These are phyloP conservation scores for Xiphias gladius DNA, from an alignment of 2,113 vertebrate species.

Conservation along the genomic window DNA sequence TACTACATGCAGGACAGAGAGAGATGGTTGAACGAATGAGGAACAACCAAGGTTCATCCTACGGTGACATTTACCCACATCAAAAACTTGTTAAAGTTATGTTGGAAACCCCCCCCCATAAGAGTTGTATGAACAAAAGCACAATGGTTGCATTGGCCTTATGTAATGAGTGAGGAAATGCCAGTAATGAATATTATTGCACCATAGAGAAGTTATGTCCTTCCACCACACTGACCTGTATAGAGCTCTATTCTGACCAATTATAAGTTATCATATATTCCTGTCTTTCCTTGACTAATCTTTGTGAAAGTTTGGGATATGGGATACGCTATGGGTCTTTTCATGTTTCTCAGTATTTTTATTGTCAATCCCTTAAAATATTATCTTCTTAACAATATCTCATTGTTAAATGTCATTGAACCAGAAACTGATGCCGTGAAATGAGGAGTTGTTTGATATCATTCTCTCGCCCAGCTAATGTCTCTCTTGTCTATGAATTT, in stretches of 20 bases:
- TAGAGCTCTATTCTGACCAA: neutral
- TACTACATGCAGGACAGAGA: slow-evolving; percentile 52
- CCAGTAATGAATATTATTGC: neutral
- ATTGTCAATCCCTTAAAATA: neutral
- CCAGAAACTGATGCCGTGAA: neutral
- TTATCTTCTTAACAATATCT: neutral
- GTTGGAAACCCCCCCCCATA: too few species aligned
- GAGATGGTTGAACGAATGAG: slow-evolving; percentile 12
- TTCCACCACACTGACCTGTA: neutral
- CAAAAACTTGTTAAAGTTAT: neutral
- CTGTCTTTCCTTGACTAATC: neutral
- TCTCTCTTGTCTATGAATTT: slow-evolving; percentile 30
- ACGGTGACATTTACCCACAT: slow-evolving; percentile 11
- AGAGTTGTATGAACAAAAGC: too few species aligned
- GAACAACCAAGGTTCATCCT: neutral
- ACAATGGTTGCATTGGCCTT: neutral
- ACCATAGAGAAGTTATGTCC: neutral
- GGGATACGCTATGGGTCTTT: neutral
- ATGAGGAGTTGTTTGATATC: neutral
- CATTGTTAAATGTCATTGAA: neutral
- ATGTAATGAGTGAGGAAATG: neutral
- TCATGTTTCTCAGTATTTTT: neutral
- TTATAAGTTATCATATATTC: slow-evolving; percentile 5
- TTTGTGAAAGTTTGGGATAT: neutral
- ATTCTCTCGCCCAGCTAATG: neutral